phyloP scores from a whole-genome alignment of 2,113 vertebrate species.

The Strix uralensis region DNA sequence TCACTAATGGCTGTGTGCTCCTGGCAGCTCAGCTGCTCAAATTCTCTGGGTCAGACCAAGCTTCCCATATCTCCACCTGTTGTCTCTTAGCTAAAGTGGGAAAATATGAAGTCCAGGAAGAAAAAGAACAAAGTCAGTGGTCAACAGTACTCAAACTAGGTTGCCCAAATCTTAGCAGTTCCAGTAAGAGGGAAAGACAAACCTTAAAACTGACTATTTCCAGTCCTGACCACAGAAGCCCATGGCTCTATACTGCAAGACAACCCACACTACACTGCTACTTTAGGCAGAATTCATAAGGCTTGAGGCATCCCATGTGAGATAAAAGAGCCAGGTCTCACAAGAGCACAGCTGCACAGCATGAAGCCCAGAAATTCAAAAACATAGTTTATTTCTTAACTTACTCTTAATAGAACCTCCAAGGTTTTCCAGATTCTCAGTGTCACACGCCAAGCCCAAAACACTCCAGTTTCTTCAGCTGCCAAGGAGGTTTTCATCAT shows the following conservation, averaged over 20 bases:
- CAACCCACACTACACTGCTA: not conserved
- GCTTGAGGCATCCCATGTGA: not conserved
- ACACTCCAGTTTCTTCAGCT: not conserved
- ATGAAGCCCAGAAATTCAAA: not conserved
- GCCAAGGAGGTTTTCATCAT: not conserved
- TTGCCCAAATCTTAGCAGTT: not conserved
- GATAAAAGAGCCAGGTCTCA: not conserved
- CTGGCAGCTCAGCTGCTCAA: not conserved
- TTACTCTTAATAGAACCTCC: not conserved
- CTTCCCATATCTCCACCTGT: not conserved
- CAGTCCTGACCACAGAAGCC: not conserved
- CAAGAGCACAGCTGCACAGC: not conserved
- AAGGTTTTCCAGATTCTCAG: not conserved
- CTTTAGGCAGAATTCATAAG: not conserved
- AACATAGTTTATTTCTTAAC: not conserved
- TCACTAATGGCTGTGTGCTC: not conserved
- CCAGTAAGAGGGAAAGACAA: not conserved
- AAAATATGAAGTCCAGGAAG: not conserved
- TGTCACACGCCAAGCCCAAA: not conserved
- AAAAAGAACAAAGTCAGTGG: not conserved
- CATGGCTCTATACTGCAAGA: not conserved
- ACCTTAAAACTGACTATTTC: not conserved
- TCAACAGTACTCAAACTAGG: not conserved
- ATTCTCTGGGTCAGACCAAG: not conserved
- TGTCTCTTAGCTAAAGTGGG: not conserved